Conservation (phyloP, 2,888 invertebrate genomes). For the Plusia festucae region DNA sequence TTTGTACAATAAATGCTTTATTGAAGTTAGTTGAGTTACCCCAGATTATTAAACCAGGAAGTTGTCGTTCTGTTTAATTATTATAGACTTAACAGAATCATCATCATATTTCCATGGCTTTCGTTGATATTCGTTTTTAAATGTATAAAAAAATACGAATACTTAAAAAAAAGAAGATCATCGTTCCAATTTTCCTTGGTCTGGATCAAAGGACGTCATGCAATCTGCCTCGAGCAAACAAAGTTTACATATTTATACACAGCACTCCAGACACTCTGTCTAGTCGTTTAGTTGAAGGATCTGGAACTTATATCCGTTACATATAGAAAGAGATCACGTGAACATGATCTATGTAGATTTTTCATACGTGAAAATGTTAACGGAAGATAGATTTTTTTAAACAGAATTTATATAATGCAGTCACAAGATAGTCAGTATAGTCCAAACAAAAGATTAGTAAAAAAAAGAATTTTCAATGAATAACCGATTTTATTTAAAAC, state of each 20-base stretch:
- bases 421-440: no score
- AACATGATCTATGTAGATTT: neutral
- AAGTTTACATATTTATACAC: neutral
- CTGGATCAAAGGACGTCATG: neutral
- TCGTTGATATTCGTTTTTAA: neutral
- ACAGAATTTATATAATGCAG: no score
- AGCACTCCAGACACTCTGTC: neutral
- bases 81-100: neutral
- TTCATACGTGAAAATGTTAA: no score
- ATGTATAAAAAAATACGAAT: neutral
- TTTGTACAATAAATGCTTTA: no score
- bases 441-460: no score
- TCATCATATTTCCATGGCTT: neutral
- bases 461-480: no score
- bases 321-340: neutral
- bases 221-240: neutral
- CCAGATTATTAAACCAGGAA: no score
- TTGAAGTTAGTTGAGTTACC: no score
- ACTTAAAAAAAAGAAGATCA: no score
- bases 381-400: no score
- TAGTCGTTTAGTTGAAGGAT: slow-evolving; percentile 1
- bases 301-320: slow-evolving; percentile 3
- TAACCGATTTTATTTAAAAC: no score
- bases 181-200: neutral
- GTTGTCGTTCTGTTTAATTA: neutral